Evolutionary conservation across 1,140 invertebrate genomes (phyloP).

Genomic region (Drosophila yakuba): DNA sequence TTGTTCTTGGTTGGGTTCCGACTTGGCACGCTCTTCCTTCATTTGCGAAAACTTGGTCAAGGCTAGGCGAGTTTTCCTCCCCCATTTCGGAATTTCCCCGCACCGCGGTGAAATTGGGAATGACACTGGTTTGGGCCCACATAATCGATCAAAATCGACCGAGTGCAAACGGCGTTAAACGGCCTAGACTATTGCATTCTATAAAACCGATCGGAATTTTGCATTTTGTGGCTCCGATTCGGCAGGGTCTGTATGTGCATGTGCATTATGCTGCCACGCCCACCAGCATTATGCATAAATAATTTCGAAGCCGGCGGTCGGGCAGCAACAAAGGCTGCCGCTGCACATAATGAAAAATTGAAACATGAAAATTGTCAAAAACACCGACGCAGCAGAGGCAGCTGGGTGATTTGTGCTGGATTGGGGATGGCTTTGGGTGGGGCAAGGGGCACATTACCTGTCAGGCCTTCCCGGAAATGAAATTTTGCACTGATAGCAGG

Average conservation of each 20-base stretch:
- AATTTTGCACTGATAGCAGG: conserved; percentile 72
- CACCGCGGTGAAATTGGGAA: background rate
- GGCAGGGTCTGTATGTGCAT: background rate
- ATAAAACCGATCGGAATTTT: conserved; percentile 45
- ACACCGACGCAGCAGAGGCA: conserved; percentile 45
- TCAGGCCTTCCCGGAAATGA: conserved; percentile 69
- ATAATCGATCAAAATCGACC: conserved; percentile 66
- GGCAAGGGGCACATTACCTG: conserved; percentile 60
- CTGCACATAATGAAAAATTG: conserved; percentile 78
- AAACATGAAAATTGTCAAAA: conserved; percentile 83
- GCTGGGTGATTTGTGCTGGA: background rate
- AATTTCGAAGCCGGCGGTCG: conserved; percentile 51
- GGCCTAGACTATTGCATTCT: conserved; percentile 39
- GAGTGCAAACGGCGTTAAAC: conserved; percentile 38
- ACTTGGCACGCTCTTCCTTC: conserved; percentile 22
- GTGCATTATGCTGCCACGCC: conserved; percentile 7
- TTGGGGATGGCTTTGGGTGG: background rate
- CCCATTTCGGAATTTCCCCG: background rate
- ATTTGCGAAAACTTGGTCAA: conserved; percentile 51
- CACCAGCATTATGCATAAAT: conserved; percentile 76
- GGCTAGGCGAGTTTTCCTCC: conserved; percentile 14
- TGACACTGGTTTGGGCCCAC: background rate
- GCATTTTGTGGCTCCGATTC: conserved; percentile 32
- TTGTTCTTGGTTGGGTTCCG: conserved; percentile 21
- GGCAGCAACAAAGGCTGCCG: conserved; percentile 47